These are phyloP conservation scores for Anser brachyrhynchus DNA, from an alignment of 2,113 vertebrate species.

Conservation along the genomic window DNA sequence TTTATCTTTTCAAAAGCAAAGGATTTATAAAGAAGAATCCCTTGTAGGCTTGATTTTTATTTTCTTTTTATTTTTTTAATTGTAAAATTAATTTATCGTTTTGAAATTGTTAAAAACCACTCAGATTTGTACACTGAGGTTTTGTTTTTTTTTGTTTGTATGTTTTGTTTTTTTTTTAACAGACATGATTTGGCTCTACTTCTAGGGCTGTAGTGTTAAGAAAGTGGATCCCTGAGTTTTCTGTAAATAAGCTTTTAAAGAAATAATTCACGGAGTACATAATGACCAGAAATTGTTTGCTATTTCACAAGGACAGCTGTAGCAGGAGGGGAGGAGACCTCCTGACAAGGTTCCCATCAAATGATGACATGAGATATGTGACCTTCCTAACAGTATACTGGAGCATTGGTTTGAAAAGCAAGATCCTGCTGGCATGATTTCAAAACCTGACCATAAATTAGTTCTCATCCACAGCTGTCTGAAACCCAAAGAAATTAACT, in stretches of 20 bases:
- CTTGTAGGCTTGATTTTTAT: not conserved
- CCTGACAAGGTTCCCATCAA: not conserved
- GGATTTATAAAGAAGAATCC: not conserved
- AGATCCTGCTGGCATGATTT: not conserved
- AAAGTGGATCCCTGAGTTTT: not conserved
- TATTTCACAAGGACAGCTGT: not conserved
- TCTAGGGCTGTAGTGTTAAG: not conserved
- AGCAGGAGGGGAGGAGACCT: not conserved
- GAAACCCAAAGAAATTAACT: not conserved
- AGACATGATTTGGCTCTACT: not conserved
- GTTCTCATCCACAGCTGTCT: not conserved
- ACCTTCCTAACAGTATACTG: not conserved
- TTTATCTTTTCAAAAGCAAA: not conserved
- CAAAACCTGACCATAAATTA: not conserved
- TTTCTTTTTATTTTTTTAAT: not conserved
- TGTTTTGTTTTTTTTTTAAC: not conserved
- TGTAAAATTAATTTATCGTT: not conserved
- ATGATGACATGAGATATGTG: not conserved
- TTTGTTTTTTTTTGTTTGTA: accelerated
- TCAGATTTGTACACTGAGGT: not conserved
- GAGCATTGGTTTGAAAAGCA: not conserved
- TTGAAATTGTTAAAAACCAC: not conserved
- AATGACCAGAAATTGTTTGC: not conserved
- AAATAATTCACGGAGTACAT: not conserved
- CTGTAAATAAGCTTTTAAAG: not conserved